These are phyloP conservation scores for Latrodectus geometricus DNA, from an alignment of 1,140 invertebrate species.

Conservation along the genomic window DNA sequence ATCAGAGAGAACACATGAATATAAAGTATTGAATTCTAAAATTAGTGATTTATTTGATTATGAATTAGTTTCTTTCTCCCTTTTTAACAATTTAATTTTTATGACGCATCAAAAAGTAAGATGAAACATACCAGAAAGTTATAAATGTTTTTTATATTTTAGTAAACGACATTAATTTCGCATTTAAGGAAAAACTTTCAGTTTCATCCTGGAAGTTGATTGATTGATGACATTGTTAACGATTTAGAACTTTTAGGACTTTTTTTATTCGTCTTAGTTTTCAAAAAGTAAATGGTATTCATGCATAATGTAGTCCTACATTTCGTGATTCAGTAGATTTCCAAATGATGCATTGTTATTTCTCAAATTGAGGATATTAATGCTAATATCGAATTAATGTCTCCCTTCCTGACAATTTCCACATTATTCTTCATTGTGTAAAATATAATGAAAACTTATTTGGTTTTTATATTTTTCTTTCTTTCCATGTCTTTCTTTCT, in stretches of 20 bases:
- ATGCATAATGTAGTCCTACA: constrained; percentile 24
- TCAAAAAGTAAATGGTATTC: neutral
- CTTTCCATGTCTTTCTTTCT: too few species aligned
- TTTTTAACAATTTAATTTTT: neutral
- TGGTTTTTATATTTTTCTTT: neutral
- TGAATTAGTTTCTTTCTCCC: neutral
- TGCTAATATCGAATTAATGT: constrained; percentile 19
- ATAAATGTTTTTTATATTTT: too few species aligned
- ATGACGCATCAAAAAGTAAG: too few species aligned
- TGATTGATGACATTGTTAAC: neutral
- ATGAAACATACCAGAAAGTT: too few species aligned
- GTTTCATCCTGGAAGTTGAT: constrained; percentile 4
- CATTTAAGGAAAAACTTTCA: constrained; percentile 44
- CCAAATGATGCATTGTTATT: neutral
- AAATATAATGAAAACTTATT: neutral
- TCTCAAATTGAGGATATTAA: constrained; percentile 11
- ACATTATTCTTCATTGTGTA: neutral
- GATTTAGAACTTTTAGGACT: neutral
- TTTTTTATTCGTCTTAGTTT: neutral
- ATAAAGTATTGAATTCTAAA: too few species aligned
- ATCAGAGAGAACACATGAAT: too few species aligned
- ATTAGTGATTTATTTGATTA: too few species aligned
- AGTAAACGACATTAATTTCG: constrained; percentile 26
- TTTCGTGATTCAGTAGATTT: constrained; percentile 10
- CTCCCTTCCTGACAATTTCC: neutral